Base-by-base conservation (phyloP, 2,888 invertebrate genomes). In the Neoaliturus tenellus region DNA sequence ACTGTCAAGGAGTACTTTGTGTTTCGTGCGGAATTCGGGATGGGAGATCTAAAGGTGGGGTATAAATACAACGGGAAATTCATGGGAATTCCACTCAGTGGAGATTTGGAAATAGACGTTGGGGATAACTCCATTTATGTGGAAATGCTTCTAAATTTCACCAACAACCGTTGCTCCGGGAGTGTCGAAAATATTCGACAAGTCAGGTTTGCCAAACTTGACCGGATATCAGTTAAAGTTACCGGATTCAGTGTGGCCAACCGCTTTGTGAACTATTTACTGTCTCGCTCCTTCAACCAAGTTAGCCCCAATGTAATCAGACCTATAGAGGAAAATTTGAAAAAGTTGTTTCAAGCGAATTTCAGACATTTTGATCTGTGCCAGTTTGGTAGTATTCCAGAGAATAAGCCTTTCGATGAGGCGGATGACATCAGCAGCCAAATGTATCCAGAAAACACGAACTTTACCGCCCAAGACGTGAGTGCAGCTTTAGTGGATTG, bases 241-340 rank as follows among this genome's bases (percentile, higher is more conserved):
- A 48, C 75, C 28, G 75, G 75, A 17, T 75, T 75, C 75, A 75
- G 75, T 48, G 2, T 75, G 17, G 48, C 48, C 28, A 75, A 75
- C 48, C 25, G 39, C 1, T 41, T 75, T n/a, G 48, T 75, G 28
- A 23, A 41, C 28, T 44, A 44, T 28, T 75, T 41, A 41, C 39
- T 75, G 1, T 44, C 75, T 14, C 8, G 35, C 6, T 75, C 75
- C 4, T 41, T 75, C 75, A 75, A 41, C 48, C n/a, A 23, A 4
- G 75, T 75, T 3, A 75, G 75, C 17, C 39, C 48, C 10, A 41
- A 39, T 75, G 28, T 75, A 4, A 75, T 28, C 23, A 44, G 39
- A 14, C 48, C 75, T 17, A 75, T 75, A n/a, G 75, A 75, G 31
- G 44, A 44, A 2, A 4, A 25, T 17, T 48, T 75, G 48, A 75